phyloP scores from a whole-genome alignment of 2,888 invertebrate species.

The Agrilus biguttatus region DNA sequence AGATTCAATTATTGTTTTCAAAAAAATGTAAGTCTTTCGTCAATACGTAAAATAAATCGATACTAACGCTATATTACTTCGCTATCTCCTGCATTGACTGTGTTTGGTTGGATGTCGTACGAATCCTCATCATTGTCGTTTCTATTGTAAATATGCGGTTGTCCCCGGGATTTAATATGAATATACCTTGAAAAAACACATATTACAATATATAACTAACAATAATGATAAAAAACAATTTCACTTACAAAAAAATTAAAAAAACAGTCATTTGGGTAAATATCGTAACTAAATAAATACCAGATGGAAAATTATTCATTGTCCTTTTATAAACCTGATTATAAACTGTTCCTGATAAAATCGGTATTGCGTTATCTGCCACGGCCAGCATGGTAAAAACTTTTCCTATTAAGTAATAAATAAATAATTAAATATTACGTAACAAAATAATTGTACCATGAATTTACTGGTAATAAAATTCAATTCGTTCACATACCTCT shows the following conservation, averaged over 20 bases:
- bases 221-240: not conserved
- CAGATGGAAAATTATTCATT: slow-evolving; percentile 39
- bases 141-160: slow-evolving; percentile 12
- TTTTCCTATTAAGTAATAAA: slow-evolving; percentile 39
- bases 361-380: slow-evolving; percentile 65
- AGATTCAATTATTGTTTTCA: no score
- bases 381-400: slow-evolving; percentile 64
- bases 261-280: slow-evolving; percentile 54
- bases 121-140: slow-evolving; percentile 8
- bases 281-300: slow-evolving; percentile 61
- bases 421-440: not conserved
- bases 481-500: slow-evolving; percentile 38
- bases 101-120: not conserved
- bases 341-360: slow-evolving; percentile 60
- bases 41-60: no score
- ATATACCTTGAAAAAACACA: slow-evolving; percentile 11
- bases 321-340: slow-evolving; percentile 59
- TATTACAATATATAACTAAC: not conserved
- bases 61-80: no score
- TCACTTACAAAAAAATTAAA: slow-evolving; percentile 50
- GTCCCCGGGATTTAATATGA: slow-evolving; percentile 11
- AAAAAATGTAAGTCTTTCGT: no score
- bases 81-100: no score
- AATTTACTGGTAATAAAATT: not conserved
- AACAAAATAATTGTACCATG: no score